Evolutionary conservation across 2,888 invertebrate genomes (phyloP), one percentile per base, ranked within the genome.

Genomic region (Eueremaeus valkanovi): DNA sequence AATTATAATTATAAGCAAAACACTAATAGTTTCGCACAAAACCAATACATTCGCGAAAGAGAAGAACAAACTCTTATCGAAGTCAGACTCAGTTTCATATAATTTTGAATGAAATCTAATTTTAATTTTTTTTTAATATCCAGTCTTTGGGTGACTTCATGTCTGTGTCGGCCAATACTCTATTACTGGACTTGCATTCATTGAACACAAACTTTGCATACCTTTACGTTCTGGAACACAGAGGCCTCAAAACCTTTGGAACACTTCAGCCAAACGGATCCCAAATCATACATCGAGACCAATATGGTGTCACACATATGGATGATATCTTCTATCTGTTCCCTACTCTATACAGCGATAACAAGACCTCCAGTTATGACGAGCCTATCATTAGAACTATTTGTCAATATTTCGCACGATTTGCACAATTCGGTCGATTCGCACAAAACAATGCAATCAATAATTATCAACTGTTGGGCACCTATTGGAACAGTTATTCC

Each of bases 241-340:
- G 16, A 16, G 76, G 76, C 6, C 33, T 45, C 18, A 61, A 51
- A 33, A 68, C 77, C 8, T 77, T 77, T 21, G 77, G 77, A 13
- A 45, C 61, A 24, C 33, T 77, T 33, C 77, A 76, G 40, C 36
- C 16, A 36, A 58, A 73, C 51, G 74, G 68, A 0, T 63, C 73
- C 8, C 75, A 63, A 40, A 21, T 45, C 0, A 45, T 76, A 1
- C 36, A 45, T 21, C 31, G 66, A 13, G 70, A 74, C 49, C 68
- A 70, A n/a, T 77, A 77, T 49, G 76, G 76, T n/a, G 72, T 72
- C 8, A 74, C 77, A n/a, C 77, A 77, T 63, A 73, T 72, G 66
- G 76, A 77, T 42, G 77, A 77, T 31, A 31, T 77, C 29, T 74
- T 73, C 49, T 74, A 77, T 40, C n/a, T 76, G 68, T 68, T 76